These are phyloP conservation scores for Andricus quercusramuli DNA, from an alignment of 2,888 invertebrate genomes.

Conservation along the genomic window DNA sequence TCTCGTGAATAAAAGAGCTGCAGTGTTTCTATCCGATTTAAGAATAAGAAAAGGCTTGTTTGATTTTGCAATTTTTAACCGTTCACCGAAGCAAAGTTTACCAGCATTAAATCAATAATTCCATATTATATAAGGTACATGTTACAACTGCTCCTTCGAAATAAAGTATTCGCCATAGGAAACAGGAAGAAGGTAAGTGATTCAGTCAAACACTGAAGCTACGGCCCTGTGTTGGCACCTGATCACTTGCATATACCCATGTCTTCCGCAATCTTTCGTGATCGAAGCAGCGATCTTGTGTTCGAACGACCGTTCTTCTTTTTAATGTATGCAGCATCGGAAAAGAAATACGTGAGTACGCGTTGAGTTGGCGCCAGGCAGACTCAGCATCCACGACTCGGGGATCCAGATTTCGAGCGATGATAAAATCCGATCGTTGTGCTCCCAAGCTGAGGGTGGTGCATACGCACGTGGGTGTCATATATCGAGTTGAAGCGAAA, in stretches of 20 bases:
- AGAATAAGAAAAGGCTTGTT: no score
- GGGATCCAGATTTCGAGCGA: slow-evolving; percentile 57
- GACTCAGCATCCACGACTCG: slow-evolving; percentile 50
- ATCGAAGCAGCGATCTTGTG: background rate
- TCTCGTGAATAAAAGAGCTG: no score
- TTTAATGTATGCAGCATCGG: slow-evolving; percentile 54
- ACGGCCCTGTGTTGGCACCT: background rate
- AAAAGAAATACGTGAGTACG: slow-evolving; percentile 52
- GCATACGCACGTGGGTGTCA: slow-evolving; percentile 25
- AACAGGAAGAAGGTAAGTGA: background rate
- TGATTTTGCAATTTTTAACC: no score
- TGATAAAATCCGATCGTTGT: slow-evolving; percentile 55
- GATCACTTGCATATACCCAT: background rate
- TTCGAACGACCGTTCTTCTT: background rate
- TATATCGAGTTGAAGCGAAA: background rate
- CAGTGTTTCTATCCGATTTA: no score
- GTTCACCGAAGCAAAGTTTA: no score
- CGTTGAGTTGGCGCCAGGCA: slow-evolving; percentile 55
- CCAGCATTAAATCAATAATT: no score
- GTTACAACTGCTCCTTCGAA: no score
- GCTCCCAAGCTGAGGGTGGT: slow-evolving; percentile 46
- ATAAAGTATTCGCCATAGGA: no score
- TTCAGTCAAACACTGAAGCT: background rate
- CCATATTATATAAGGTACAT: no score
- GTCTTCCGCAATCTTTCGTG: background rate